A percentile compares a stretch with the other conserved stretches of the same genome.
Evolutionary conservation across 2,888 invertebrate species (phyloP).

Genomic region (Colletes collaris): DNA sequence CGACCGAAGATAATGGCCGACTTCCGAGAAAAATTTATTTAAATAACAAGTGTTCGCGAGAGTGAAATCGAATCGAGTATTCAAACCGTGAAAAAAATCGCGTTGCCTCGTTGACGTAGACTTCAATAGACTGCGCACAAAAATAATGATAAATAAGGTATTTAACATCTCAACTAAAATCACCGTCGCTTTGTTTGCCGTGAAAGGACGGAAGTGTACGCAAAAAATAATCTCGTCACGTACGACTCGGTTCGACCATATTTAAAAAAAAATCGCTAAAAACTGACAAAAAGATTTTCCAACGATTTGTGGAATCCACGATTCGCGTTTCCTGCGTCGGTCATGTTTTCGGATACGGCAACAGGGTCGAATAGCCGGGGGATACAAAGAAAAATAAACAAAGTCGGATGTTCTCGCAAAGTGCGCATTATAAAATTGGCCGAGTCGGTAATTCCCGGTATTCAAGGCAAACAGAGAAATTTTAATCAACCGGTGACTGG

Average conservation of each 20-base stretch:
- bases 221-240: neutral
- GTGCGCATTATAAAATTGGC: too few relatives aligned
- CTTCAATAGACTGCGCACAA: neutral
- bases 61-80: neutral
- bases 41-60: neutral
- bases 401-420: too few relatives aligned
- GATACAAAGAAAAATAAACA: too few relatives aligned
- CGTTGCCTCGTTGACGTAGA: neutral
- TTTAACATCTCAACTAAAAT: neutral
- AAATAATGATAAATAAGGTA: neutral
- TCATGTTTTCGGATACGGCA: too few relatives aligned
- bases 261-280: too few relatives aligned
- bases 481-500: neutral
- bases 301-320: too few relatives aligned
- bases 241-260: too few relatives aligned
- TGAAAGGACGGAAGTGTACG: neutral
- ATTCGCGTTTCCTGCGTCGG: too few relatives aligned
- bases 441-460: too few relatives aligned
- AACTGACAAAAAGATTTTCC: too few relatives aligned
- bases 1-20: constrained; percentile 21
- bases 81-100: neutral
- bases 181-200: neutral
- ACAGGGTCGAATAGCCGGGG: too few relatives aligned
- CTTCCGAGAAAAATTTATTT: neutral
- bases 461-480: neutral